These are phyloP conservation scores for Psylliodes chrysocephalus DNA, from an alignment of 2,888 invertebrate species.

Conservation along the genomic window DNA sequence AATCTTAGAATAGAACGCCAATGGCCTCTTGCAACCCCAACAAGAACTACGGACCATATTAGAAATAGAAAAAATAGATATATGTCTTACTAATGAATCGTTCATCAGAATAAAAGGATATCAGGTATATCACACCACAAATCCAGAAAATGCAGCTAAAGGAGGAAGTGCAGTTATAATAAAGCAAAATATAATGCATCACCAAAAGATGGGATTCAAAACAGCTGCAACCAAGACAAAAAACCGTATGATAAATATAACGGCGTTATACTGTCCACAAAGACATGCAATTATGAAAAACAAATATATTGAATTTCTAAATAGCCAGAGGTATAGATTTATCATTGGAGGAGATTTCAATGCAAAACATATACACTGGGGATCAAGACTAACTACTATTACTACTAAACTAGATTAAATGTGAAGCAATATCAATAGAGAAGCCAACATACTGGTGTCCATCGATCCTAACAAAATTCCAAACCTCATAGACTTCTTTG, in stretches of 20 bases:
- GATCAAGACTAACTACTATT: conserved; percentile 1
- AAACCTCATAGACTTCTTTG: conserved; percentile 29
- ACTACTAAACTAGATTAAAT: not conserved
- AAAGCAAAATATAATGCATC: conserved; percentile 26
- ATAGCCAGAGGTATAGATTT: too few species aligned
- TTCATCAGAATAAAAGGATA: conserved; percentile 40
- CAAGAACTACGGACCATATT: conserved; percentile 10
- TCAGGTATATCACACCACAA: conserved; percentile 39
- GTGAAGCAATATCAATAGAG: conserved; percentile 15
- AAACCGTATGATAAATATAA: conserved; percentile 11
- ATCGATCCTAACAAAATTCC: too few species aligned
- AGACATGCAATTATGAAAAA: conserved; percentile 18
- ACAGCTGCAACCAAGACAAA: conserved; percentile 8
- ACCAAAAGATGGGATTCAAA: conserved; percentile 11
- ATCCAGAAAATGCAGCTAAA: conserved; percentile 42
- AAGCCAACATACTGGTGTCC: conserved; percentile 28
- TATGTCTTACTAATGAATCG: conserved; percentile 41
- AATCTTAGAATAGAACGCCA: conserved; percentile 11
- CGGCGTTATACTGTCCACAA: too few species aligned
- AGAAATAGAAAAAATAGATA: too few species aligned
- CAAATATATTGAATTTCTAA: conserved; percentile 22
- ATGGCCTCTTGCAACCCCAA: conserved; percentile 20
- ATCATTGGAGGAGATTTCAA: too few species aligned
- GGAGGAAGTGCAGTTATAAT: conserved; percentile 45
- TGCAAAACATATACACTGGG: conserved; percentile 13